Evolutionary conservation across 2,888 invertebrate genomes (phyloP).

Genomic region (Chalcis sispes): DNA sequence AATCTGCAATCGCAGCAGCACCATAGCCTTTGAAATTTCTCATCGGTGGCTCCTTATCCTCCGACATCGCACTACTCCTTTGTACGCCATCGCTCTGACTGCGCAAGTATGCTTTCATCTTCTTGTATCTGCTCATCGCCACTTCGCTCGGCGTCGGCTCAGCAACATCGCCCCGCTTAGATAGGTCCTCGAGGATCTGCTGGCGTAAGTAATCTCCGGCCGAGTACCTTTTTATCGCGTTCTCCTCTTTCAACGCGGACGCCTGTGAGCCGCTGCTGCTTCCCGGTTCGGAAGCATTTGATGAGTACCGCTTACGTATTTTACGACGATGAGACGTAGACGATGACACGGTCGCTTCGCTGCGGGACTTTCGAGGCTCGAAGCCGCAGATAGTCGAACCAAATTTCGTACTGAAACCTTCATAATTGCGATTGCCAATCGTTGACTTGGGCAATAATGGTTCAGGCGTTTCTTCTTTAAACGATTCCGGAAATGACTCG

Average conservation of each 20-base stretch:
- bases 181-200: slow-evolving; percentile 65
- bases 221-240: slow-evolving; percentile 65
- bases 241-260: slow-evolving; percentile 4
- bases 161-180: slow-evolving; percentile 20
- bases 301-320: slow-evolving; percentile 62
- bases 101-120: slow-evolving; percentile 66
- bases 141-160: slow-evolving; percentile 27
- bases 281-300: slow-evolving; percentile 48
- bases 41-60: neutral
- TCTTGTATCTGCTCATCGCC: slow-evolving; percentile 52
- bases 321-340: slow-evolving; percentile 16
- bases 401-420: slow-evolving; percentile 69
- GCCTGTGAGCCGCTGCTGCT: neutral
- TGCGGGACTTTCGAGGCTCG: slow-evolving; percentile 67
- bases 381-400: slow-evolving; percentile 61
- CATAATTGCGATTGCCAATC: slow-evolving; percentile 66
- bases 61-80: neutral
- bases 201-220: slow-evolving; percentile 69
- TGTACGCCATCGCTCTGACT: slow-evolving; percentile 57
- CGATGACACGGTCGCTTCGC: slow-evolving; percentile 62
- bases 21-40: neutral
- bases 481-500: slow-evolving; percentile 63
- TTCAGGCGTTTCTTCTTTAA: slow-evolving; percentile 1
- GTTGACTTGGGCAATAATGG: neutral
- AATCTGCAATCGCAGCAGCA: neutral